Conservation (phyloP, 2,113 vertebrate genomes). For the Atractosteus spatula region DNA sequence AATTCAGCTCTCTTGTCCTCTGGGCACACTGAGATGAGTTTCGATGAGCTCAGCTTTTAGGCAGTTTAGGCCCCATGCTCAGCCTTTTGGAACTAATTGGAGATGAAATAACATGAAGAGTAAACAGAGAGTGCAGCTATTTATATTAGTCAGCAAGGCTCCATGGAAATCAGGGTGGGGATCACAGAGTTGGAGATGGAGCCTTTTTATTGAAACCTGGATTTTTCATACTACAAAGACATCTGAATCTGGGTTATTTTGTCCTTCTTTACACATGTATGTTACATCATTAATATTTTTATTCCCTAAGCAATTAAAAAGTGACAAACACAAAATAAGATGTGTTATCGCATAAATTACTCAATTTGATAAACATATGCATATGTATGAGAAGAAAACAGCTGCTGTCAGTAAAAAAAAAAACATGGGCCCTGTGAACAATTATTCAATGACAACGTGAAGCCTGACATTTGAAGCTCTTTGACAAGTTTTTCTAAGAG, state of each 20-base stretch:
- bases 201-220: constrained; percentile 65
- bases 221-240: constrained; percentile 28
- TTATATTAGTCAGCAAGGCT: constrained; percentile 65
- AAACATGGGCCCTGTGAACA: neutral
- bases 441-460: neutral
- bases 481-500: neutral
- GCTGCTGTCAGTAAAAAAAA: neutral
- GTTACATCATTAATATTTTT: no score
- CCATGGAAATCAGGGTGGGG: constrained; percentile 63
- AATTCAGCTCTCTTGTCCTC: neutral
- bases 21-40: constrained; percentile 7
- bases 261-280: no score
- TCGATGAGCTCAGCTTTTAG: constrained; percentile 27
- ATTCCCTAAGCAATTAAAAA: no score
- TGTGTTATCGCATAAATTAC: no score
- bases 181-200: constrained; percentile 38
- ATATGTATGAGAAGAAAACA: no score
- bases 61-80: constrained; percentile 11
- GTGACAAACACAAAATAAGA: no score
- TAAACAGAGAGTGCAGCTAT: constrained; percentile 53
- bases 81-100: constrained; percentile 20
- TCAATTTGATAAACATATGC: no score
- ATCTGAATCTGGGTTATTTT: no score
- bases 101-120: constrained; percentile 32
- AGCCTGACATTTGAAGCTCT: neutral